Evolutionary conservation across 2,797 vertebrate genomes (phyloP), one percentile per base, ranked within the genome.

Genomic region (Heteromormyrus szaboi): DNA sequence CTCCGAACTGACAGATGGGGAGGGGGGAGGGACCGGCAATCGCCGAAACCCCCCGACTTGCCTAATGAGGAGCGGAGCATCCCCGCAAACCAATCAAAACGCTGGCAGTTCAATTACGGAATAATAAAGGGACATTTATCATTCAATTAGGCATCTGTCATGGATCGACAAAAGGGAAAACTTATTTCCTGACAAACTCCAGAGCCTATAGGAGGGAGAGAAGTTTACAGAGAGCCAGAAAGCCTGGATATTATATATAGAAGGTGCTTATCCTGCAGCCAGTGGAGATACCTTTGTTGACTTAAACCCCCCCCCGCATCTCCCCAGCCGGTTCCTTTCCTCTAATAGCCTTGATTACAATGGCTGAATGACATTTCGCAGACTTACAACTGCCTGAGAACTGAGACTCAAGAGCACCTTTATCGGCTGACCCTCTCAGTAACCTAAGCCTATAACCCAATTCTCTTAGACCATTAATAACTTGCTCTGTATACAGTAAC

Each of bases 121-220:
- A 95, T 97, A 97, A 98, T 98, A 97, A 50, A 53, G 81, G 83
- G 88, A 89, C 88, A 99, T 99, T 98, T 97, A 98, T 99, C 98
- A 99, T 99, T 98, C 97, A 99, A 99, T 99, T 99, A 99, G 96
- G 97, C 97, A 97, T 97, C 97, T 99, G 98, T 98, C 98, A 97
- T 92, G 91, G 92, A 95, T 96, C 95, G 96, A 97, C 96, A 97
- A 96, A 97, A 96, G 96, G 93, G 95, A 96, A 95, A 95, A 96
- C 96, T 96, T 96, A 62, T 6, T 87, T 62, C 86, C 50, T 65
- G 86, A 87, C 86, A 48, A 62, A 65, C 56, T 62, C 56, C 86
- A 87, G 33, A 87, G 33, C 59, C 48, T 2, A 65, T 3, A 8
- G 41, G 14, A 62, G 56, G 37, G 86, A 44, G 56, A 19, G 37